phyloP scores from a whole-genome alignment of 2,888 invertebrate species.

The Patella pellucida region DNA sequence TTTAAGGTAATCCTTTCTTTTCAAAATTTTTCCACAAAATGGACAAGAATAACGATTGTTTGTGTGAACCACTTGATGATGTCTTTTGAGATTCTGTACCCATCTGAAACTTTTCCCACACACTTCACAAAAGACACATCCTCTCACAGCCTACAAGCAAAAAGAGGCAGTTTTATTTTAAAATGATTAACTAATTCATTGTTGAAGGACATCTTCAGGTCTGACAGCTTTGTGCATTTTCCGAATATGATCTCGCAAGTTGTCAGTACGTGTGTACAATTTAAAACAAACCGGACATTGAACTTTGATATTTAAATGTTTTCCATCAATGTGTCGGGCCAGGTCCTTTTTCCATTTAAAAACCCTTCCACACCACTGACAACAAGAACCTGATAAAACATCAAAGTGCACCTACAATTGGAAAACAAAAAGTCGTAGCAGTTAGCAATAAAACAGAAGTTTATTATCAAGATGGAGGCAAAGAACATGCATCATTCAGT shows the following conservation, averaged over 20 bases:
- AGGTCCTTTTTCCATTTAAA: not conserved
- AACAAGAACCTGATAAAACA: not conserved
- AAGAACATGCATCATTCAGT: no score
- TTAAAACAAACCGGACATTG: not conserved
- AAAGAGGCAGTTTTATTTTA: not conserved
- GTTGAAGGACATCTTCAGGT: no score
- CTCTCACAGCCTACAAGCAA: constrained; percentile 1
- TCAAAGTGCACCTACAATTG: not conserved
- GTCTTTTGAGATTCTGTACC: constrained; percentile 7
- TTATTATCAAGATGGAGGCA: no score
- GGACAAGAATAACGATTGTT: not conserved
- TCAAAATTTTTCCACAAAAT: not conserved
- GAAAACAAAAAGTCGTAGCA: no score
- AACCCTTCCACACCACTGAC: not conserved
- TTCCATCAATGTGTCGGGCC: not conserved
- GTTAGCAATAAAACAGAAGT: no score
- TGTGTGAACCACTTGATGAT: not conserved
- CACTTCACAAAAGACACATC: not conserved
- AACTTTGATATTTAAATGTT: not conserved
- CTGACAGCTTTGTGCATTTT: no score
- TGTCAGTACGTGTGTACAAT: not conserved
- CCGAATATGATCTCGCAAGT: not conserved
- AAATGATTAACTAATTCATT: no score
- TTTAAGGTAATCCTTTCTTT: not conserved
- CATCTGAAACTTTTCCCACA: constrained; percentile 2